phyloP scores from a whole-genome alignment of 2,797 vertebrate species.

The Tamandua tetradactyla region DNA sequence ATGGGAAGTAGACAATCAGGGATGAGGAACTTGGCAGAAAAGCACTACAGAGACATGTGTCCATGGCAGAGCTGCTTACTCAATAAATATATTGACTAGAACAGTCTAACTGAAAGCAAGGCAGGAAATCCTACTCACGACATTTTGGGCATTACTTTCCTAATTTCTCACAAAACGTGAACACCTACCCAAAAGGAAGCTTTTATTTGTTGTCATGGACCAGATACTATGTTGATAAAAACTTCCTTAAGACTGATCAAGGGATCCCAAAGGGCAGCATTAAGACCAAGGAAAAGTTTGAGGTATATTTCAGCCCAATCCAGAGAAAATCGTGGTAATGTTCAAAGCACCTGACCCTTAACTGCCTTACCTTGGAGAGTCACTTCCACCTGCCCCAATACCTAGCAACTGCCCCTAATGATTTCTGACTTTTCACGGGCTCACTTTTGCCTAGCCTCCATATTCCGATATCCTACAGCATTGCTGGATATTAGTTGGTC shows the following conservation, averaged over 20 bases:
- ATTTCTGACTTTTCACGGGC: not conserved
- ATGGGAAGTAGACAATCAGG: not conserved
- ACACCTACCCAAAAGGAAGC: not conserved
- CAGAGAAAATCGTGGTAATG: not conserved
- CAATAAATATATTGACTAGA: not conserved
- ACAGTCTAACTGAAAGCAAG: not conserved
- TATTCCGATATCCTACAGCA: not conserved
- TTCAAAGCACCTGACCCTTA: not conserved
- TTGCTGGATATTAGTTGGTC: too few relatives aligned
- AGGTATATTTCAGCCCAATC: not conserved
- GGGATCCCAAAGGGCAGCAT: not conserved
- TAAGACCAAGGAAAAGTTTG: not conserved
- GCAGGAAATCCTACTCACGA: not conserved
- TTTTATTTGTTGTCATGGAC: not conserved
- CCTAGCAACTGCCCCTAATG: not conserved
- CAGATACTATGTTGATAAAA: not conserved
- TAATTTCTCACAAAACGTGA: not conserved
- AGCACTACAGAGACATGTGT: not conserved
- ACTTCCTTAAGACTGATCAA: not conserved
- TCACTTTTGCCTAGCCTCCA: not conserved
- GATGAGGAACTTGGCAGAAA: not conserved
- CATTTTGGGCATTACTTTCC: not conserved
- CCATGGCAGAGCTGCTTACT: not conserved
- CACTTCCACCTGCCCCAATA: too few relatives aligned
- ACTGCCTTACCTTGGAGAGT: not conserved